Evolutionary conservation across 2,797 vertebrate genomes (phyloP).

Genomic region (Sebastes kiyomatsui): DNA sequence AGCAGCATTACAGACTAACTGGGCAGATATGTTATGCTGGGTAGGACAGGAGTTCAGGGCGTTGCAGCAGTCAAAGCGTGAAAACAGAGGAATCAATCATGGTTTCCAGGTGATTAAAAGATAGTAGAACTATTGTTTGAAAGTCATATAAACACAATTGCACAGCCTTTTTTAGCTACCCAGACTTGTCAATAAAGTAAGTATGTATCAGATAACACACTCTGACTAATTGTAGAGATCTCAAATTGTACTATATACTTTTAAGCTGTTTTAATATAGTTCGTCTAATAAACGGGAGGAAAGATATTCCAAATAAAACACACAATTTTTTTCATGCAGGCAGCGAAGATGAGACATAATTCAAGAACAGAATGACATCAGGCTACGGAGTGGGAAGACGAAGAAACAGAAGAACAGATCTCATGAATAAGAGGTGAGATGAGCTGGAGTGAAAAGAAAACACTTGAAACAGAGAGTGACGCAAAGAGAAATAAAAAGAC

Average conservation of each 20-base stretch:
- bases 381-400: neutral
- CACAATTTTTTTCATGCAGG: neutral
- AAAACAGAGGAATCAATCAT: conserved; percentile 17
- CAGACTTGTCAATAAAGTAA: neutral
- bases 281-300: neutral
- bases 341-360: neutral
- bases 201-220: neutral
- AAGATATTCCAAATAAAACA: neutral
- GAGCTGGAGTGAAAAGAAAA: neutral
- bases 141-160: neutral
- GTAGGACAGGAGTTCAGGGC: conserved; percentile 33
- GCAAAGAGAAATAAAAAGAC: neutral
- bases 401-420: neutral
- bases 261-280: neutral
- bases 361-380: conserved; percentile 1
- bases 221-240: neutral
- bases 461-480: neutral
- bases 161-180: neutral
- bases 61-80: conserved; percentile 3
- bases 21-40: conserved; percentile 1
- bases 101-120: conserved; percentile 16
- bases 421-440: conserved; percentile 23
- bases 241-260: neutral
- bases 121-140: neutral
- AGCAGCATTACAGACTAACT: conserved; percentile 6